A percentile compares a stretch with the other conserved stretches of the same genome.
Evolutionary conservation across 2,113 vertebrate species (phyloP).

Genomic region (Lagopus muta): DNA sequence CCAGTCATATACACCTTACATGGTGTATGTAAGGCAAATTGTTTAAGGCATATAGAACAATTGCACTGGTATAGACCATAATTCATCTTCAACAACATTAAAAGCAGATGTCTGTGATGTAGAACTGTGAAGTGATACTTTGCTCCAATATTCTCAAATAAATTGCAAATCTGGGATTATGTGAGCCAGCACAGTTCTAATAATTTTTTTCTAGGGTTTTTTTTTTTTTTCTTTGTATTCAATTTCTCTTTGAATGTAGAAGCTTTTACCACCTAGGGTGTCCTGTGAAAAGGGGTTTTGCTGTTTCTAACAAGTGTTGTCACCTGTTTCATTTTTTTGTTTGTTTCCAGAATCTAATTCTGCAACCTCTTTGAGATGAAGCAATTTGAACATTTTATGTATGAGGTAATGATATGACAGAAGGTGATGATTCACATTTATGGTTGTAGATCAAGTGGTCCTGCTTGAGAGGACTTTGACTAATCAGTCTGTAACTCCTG

Average conservation of each 20-base stretch:
- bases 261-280: rapidly evolving
- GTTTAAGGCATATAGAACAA: neutral
- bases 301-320: neutral
- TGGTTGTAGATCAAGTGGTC: neutral
- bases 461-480: neutral
- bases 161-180: neutral
- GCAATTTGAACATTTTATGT: neutral
- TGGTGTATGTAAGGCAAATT: neutral
- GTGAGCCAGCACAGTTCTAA: rapidly evolving
- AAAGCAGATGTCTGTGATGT: neutral
- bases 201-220: neutral
- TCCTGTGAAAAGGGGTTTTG: neutral
- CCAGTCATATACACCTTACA: neutral
- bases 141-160: neutral
- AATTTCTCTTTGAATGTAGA: neutral
- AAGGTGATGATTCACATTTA: neutral
- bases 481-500: neutral
- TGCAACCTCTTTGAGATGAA: neutral
- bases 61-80: neutral
- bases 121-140: neutral
- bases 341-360: neutral
- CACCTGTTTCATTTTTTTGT: neutral
- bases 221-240: neutral
- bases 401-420: neutral
- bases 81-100: neutral